Evolutionary conservation across 2,888 invertebrate genomes (phyloP).

Genomic region (Zelleria hepariella): DNA sequence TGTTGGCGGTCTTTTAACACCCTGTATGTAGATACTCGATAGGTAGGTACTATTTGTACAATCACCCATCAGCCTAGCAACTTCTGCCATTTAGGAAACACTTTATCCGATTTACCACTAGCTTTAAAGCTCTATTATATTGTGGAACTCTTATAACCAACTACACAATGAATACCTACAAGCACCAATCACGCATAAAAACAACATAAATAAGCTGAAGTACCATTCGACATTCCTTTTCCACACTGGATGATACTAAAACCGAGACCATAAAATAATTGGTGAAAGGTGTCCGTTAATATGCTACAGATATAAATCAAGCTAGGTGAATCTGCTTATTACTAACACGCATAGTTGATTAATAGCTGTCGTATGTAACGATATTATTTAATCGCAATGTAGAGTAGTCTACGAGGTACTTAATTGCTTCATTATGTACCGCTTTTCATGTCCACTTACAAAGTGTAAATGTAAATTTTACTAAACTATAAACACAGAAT

Average conservation of each 20-base stretch:
- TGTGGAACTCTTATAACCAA: too few relatives aligned
- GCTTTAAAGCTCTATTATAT: too few relatives aligned
- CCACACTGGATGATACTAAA: neutral
- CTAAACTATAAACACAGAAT: conserved; percentile 13
- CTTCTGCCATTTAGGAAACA: too few relatives aligned
- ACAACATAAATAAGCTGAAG: neutral
- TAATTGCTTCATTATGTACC: neutral
- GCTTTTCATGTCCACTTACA: conserved; percentile 3
- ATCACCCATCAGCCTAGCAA: too few relatives aligned
- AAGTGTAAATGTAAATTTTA: neutral
- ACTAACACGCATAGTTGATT: neutral
- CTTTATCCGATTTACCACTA: too few relatives aligned
- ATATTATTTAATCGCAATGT: neutral
- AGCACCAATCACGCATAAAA: too few relatives aligned
- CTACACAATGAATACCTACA: too few relatives aligned
- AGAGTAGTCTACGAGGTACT: neutral
- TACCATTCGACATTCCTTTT: neutral
- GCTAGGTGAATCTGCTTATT: neutral
- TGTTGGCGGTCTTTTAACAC: too few relatives aligned
- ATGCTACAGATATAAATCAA: neutral
- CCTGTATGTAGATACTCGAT: too few relatives aligned
- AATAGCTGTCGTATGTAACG: neutral
- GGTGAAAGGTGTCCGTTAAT: neutral
- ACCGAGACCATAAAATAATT: neutral
- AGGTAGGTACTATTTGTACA: too few relatives aligned